Evolutionary conservation across 2,888 invertebrate species (phyloP).

Genomic region (Macrophya annulata): DNA sequence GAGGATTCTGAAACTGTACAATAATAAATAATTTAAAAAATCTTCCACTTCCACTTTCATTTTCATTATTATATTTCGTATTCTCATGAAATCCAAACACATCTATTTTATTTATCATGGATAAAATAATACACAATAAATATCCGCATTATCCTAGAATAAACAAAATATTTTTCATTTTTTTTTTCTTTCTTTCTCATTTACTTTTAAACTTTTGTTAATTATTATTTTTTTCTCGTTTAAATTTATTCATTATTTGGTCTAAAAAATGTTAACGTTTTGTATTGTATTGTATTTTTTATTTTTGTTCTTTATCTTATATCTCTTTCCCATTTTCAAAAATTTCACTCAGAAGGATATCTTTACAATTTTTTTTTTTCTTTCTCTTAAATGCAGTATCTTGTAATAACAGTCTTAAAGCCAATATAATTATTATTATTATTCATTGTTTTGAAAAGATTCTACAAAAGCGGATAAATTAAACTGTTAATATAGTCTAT

Average conservation of each 20-base stretch:
- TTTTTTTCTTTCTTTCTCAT: constrained; percentile 3
- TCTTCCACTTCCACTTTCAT: constrained; percentile 8
- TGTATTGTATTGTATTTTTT: constrained; percentile 58
- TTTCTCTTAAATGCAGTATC: constrained; percentile 53
- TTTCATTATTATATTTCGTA: constrained; percentile 50
- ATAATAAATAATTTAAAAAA: background rate
- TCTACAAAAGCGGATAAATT: constrained; percentile 65
- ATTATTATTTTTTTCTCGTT: background rate
- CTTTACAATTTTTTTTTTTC: constrained; percentile 57
- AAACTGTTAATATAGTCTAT: constrained; percentile 50
- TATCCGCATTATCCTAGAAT: constrained; percentile 73
- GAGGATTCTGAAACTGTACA: background rate
- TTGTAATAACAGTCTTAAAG: constrained; percentile 50
- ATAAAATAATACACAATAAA: constrained; percentile 76
- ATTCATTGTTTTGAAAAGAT: constrained; percentile 56
- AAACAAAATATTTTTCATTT: constrained; percentile 72
- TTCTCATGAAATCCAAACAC: constrained; percentile 75
- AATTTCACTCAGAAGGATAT: constrained; percentile 64
- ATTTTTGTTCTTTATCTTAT: constrained; percentile 57
- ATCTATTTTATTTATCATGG: constrained; percentile 71
- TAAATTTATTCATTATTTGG: constrained; percentile 48
- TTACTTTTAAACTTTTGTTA: background rate
- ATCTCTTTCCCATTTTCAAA: constrained; percentile 63
- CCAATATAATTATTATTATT: constrained; percentile 63
- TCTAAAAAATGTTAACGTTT: constrained; percentile 58